Evolutionary conservation across 2,797 vertebrate genomes (phyloP).

Genomic region (Buceros bicornis): DNA sequence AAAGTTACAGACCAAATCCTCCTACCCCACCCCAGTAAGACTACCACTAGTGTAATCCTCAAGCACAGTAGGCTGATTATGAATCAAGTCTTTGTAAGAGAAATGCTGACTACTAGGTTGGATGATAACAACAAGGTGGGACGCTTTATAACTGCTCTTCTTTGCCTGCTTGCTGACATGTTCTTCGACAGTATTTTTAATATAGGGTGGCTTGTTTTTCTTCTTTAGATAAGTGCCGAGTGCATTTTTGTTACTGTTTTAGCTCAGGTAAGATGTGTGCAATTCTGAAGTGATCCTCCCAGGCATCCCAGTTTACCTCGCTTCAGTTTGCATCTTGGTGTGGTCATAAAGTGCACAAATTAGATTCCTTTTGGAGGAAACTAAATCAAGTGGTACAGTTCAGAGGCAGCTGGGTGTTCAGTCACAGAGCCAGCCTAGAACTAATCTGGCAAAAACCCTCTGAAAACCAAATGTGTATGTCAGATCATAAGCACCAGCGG

Average conservation of each 20-base stretch:
- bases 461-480: not conserved
- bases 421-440: not conserved
- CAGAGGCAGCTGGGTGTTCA: not conserved
- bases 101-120: not conserved
- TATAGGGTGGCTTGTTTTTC: not conserved
- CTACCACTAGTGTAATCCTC: not conserved
- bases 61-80: not conserved
- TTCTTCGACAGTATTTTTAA: not conserved
- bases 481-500: not conserved
- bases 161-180: not conserved
- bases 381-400: not conserved
- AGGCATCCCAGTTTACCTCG: not conserved
- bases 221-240: not conserved
- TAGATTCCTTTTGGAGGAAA: not conserved
- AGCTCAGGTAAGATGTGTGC: not conserved
- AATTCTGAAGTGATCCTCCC: not conserved
- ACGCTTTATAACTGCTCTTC: not conserved
- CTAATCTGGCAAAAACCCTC: not conserved
- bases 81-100: not conserved
- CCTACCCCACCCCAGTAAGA: fast-evolving
- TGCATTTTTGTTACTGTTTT: not conserved
- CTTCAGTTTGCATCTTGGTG: not conserved
- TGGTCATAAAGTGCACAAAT: not conserved
- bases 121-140: not conserved
- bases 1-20: not conserved